A percentile compares a stretch with the other conserved stretches of the same genome.
Conservation (phyloP, 2,797 vertebrate genomes). For the Urocyon cinereoargenteus region DNA sequence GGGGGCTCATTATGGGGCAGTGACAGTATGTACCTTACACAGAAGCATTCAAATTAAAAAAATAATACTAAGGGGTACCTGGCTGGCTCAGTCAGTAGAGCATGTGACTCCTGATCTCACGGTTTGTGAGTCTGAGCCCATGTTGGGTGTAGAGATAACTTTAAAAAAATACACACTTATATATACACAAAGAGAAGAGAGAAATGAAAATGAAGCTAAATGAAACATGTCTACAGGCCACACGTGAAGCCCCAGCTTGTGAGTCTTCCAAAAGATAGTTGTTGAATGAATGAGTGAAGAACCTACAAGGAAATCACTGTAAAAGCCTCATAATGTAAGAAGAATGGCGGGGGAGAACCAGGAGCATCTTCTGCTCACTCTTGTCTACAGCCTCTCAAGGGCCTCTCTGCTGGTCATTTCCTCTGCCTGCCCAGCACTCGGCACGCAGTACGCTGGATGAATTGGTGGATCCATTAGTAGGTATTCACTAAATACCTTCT, state of each 20-base stretch:
- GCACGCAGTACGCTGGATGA: neutral
- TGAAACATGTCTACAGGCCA: conserved; percentile 1
- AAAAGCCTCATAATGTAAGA: neutral
- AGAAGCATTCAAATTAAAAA: neutral
- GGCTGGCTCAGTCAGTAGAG: neutral
- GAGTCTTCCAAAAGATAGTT: neutral
- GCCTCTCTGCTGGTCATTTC: neutral
- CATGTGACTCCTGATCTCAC: neutral
- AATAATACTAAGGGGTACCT: neutral
- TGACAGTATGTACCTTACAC: neutral
- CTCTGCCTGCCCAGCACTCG: neutral
- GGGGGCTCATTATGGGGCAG: neutral
- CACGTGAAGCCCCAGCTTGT: neutral
- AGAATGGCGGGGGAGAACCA: neutral
- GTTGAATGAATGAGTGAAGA: neutral
- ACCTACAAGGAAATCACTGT: neutral
- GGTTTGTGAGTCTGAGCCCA: neutral
- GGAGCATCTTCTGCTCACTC: neutral
- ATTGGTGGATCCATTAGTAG: neutral
- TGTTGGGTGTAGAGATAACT: neutral
- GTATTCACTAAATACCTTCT: neutral
- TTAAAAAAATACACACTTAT: neutral
- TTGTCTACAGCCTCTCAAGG: neutral
- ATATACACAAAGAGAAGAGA: neutral
- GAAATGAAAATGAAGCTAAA: neutral